Percentiles rank a stretch among this genome's conserved stretches.
Conservation (phyloP, 2,113 vertebrate species). For the Scomber japonicus region DNA sequence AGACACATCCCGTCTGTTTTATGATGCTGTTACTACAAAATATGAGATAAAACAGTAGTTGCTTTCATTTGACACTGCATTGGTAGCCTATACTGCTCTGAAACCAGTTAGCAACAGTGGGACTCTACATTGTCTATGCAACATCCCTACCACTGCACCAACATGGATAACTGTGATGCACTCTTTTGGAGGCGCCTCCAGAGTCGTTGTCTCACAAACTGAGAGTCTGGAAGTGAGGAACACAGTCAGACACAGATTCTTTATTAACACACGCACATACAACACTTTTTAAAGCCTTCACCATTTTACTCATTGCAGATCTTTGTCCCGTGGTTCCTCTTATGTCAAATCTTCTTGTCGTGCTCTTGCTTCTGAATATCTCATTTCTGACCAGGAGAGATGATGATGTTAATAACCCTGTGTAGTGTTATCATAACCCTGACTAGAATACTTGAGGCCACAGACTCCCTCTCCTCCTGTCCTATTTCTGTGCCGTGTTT, state of each 20-base stretch:
- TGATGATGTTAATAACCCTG: constrained; percentile 63
- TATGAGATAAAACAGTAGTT: constrained; percentile 1
- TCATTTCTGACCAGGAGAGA: constrained; percentile 65
- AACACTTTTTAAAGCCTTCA: constrained; percentile 18
- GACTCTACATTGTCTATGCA: neutral
- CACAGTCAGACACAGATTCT: constrained; percentile 1
- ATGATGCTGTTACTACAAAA: neutral
- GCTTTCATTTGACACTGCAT: neutral
- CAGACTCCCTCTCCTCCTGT: constrained; percentile 48
- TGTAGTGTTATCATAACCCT: constrained; percentile 59
- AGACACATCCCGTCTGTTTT: no score
- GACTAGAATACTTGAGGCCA: constrained; percentile 67
- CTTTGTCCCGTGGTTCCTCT: constrained; percentile 46
- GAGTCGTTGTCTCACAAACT: constrained; percentile 1
- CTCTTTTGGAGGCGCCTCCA: neutral
- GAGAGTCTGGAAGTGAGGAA: constrained; percentile 12
- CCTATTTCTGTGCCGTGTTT: constrained; percentile 59
- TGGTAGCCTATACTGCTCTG: neutral
- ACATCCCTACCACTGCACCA: neutral
- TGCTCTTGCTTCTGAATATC: constrained; percentile 58
- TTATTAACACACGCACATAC: neutral
- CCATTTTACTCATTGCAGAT: constrained; percentile 49
- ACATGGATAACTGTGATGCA: neutral
- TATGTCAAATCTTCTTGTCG: constrained; percentile 51
- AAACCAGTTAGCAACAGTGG: constrained; percentile 4